Conservation (phyloP, 2,797 vertebrate species). For the Gymnoscopelus microlampas region DNA sequence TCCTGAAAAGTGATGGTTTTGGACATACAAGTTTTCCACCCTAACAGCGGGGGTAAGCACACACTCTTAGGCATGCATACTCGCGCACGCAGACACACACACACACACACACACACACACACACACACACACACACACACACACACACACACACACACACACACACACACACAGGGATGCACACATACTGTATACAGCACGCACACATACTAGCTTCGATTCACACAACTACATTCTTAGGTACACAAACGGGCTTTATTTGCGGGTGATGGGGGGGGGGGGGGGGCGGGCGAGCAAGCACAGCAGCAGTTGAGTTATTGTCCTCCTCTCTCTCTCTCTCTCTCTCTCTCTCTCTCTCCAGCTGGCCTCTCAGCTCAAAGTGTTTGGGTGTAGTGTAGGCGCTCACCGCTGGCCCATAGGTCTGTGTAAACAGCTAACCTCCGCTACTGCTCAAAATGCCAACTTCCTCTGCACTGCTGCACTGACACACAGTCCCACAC, state of each 20-base stretch:
- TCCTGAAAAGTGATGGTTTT: too few relatives aligned
- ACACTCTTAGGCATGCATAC: not conserved
- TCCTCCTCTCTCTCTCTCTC: slow-evolving; percentile 47
- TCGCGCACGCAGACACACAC: not conserved
- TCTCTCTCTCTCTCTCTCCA: slow-evolving; percentile 28
- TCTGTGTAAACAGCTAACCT: slow-evolving; percentile 70
- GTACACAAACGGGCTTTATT: slow-evolving; percentile 49
- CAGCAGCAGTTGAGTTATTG: slow-evolving; percentile 61
- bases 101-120: not conserved
- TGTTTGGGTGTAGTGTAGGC: slow-evolving; percentile 59
- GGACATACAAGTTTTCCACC: too few relatives aligned
- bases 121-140: slow-evolving; percentile 2
- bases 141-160: slow-evolving; percentile 19
- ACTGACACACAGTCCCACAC: not conserved
- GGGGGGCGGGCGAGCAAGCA: slow-evolving; percentile 27
- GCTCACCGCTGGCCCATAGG: slow-evolving; percentile 62
- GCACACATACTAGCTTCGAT: not conserved
- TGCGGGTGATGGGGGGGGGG: slow-evolving; percentile 46
- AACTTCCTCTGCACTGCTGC: slow-evolving; percentile 60
- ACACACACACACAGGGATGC: not conserved
- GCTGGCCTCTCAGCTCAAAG: slow-evolving; percentile 62
- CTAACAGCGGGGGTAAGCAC: too few relatives aligned
- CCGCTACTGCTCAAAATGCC: slow-evolving; percentile 65
- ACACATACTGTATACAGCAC: not conserved
- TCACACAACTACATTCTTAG: not conserved